phyloP scores from a whole-genome alignment of 2,888 invertebrate genomes.

The Eristalis tenax region DNA sequence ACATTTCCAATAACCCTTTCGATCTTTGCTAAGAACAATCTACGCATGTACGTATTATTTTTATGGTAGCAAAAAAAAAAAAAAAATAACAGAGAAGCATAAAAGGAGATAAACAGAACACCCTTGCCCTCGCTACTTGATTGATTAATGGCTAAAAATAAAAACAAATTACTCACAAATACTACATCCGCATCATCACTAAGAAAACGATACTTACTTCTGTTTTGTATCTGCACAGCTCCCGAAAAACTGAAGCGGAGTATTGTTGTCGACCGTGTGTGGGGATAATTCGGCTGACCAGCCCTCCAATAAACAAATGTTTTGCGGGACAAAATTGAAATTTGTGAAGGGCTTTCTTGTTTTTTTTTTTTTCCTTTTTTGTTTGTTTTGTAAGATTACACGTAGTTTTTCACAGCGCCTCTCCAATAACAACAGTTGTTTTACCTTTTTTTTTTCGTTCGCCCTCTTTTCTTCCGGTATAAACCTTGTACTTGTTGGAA shows the following conservation, averaged over 20 bases:
- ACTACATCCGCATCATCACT: constrained; percentile 21
- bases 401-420: constrained; percentile 27
- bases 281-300: constrained; percentile 4
- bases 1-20: neutral
- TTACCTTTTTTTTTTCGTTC: constrained; percentile 6
- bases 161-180: constrained; percentile 53
- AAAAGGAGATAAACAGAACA: constrained; percentile 50
- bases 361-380: constrained; percentile 8
- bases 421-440: constrained; percentile 66
- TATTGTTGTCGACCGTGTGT: constrained; percentile 23
- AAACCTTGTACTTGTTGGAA: constrained; percentile 36
- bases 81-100: constrained; percentile 28
- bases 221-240: constrained; percentile 22
- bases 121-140: constrained; percentile 11
- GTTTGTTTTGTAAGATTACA: constrained; percentile 34
- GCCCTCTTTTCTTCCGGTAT: constrained; percentile 22
- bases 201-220: constrained; percentile 35
- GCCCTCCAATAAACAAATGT: neutral
- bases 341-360: constrained; percentile 21
- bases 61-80: neutral
- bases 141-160: constrained; percentile 56
- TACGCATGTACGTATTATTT: constrained; percentile 38
- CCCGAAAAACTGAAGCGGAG: constrained; percentile 35
- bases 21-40: constrained; percentile 7
- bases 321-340: constrained; percentile 30